These are phyloP conservation scores for Orthonyx spaldingii DNA, from an alignment of 2,113 vertebrate genomes.

Conservation along the genomic window DNA sequence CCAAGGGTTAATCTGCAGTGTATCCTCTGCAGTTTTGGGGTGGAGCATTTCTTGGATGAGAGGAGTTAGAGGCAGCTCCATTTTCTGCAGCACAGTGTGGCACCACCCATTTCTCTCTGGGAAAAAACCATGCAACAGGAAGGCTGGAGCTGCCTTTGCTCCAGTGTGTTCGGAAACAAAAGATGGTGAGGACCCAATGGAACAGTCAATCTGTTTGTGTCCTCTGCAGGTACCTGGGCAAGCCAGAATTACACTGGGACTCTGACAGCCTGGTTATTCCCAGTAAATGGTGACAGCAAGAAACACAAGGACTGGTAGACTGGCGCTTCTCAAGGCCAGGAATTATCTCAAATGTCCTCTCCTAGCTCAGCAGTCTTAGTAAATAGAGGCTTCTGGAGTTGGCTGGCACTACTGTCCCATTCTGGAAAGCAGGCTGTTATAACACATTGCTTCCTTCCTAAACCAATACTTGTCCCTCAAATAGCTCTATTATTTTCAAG, in stretches of 20 bases:
- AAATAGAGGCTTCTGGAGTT: not conserved
- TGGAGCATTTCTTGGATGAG: not conserved
- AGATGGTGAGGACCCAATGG: not conserved
- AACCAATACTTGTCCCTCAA: not conserved
- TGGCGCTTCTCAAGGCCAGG: not conserved
- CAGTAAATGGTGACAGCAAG: not conserved
- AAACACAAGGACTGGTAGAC: not conserved
- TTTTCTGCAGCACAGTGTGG: not conserved
- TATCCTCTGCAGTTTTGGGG: not conserved
- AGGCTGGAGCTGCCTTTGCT: not conserved
- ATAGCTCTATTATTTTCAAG: not conserved
- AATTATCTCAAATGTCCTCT: not conserved
- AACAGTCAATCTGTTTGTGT: not conserved
- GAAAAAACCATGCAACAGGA: not conserved
- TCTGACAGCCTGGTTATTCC: not conserved
- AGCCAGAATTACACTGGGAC: not conserved
- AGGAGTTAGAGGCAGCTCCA: not conserved
- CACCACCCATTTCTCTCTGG: not conserved
- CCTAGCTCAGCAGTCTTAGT: not conserved
- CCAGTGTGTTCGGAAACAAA: not conserved
- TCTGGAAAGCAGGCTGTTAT: not conserved
- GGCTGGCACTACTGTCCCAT: not conserved
- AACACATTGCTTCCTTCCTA: conserved; percentile 30
- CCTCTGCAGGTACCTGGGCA: not conserved
- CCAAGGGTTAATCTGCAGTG: not conserved